These are phyloP conservation scores for Synergus umbraculus DNA, from an alignment of 2,888 invertebrate species.

Conservation along the genomic window DNA sequence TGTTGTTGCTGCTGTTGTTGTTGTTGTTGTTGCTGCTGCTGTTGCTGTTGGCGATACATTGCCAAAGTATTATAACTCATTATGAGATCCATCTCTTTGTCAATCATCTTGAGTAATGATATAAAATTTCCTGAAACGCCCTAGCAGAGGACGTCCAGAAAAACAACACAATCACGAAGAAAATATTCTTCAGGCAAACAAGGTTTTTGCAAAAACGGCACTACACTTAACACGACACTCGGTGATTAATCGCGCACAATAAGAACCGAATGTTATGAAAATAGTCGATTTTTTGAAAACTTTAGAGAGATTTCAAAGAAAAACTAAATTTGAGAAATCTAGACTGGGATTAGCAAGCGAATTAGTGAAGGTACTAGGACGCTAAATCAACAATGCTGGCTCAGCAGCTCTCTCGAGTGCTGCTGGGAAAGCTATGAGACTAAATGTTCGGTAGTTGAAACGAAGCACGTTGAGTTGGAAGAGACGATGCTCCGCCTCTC, in stretches of 20 bases:
- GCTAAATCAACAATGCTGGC: neutral
- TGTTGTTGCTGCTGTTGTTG: no score
- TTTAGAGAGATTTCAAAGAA: neutral
- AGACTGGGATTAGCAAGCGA: neutral
- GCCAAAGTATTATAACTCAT: constrained; percentile 81
- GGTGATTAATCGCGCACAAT: neutral
- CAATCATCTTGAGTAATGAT: neutral
- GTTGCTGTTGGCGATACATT: constrained; percentile 80
- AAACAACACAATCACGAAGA: neutral
- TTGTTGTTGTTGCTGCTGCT: no score
- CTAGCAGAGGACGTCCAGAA: neutral
- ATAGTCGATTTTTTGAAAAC: neutral
- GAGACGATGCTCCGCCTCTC: constrained; percentile 2
- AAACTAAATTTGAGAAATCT: neutral
- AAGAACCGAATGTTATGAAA: neutral
- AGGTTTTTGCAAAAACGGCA: neutral
- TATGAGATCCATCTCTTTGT: neutral
- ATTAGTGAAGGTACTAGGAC: neutral
- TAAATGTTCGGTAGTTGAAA: neutral
- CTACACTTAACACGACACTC: constrained; percentile 18
- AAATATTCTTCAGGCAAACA: neutral
- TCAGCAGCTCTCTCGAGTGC: neutral
- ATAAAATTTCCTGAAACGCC: neutral
- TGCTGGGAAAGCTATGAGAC: constrained; percentile 1
- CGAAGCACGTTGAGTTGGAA: neutral